phyloP scores from a whole-genome alignment of 2,888 invertebrate genomes.

The Crossocerus cetratus region DNA sequence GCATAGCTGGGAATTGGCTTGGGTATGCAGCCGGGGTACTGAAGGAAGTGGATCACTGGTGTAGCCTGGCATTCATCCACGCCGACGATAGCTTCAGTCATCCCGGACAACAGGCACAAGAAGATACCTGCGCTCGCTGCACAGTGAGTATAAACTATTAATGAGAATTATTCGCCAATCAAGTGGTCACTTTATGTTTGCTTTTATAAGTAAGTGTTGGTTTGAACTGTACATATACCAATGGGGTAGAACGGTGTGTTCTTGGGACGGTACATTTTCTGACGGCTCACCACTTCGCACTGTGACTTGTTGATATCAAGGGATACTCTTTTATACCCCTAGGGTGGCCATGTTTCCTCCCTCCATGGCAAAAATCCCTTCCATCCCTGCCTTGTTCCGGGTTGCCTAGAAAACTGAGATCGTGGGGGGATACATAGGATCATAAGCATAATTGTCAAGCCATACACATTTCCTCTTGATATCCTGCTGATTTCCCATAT shows the following conservation, averaged over 20 bases:
- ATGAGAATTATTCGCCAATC: constrained; percentile 3
- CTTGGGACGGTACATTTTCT: constrained; percentile 50
- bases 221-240: constrained; percentile 46
- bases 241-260: constrained; percentile 40
- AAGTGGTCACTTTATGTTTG: constrained; percentile 7
- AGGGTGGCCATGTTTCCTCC: constrained; percentile 55
- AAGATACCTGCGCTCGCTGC: constrained; percentile 60
- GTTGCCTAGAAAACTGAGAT: constrained; percentile 14
- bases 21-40: constrained; percentile 94
- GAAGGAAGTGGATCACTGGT: constrained; percentile 93
- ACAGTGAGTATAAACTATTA: constrained; percentile 57
- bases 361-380: constrained; percentile 30
- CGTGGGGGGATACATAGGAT: neutral
- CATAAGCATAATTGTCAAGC: too few relatives aligned
- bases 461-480: constrained; percentile 2
- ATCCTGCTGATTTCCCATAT: neutral
- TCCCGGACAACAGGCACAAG: constrained; percentile 55
- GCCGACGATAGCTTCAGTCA: constrained; percentile 72
- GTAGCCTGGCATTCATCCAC: constrained; percentile 93
- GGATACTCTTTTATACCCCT: constrained; percentile 63
- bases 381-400: constrained; percentile 23
- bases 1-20: constrained; percentile 96
- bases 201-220: neutral
- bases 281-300: constrained; percentile 41
- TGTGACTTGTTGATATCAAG: constrained; percentile 44